Evolutionary conservation across 2,888 invertebrate species (phyloP).

Genomic region (Torymus aiolomorphi): DNA sequence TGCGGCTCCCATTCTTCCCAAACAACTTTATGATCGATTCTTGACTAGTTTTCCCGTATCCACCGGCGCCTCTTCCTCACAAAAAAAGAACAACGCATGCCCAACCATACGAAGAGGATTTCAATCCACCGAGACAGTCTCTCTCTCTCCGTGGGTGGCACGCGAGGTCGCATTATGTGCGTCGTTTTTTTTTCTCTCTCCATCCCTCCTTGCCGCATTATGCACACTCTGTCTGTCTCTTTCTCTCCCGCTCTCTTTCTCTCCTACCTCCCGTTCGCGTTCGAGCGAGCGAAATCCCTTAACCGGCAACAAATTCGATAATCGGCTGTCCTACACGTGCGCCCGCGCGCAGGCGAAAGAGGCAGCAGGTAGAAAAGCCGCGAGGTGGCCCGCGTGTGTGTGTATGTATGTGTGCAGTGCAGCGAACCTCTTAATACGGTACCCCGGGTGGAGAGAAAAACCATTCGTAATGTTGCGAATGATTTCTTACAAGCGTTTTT

Average conservation of each 20-base stretch:
- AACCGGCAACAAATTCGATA: constrained; percentile 61
- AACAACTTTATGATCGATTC: constrained; percentile 22
- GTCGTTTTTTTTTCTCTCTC: constrained; percentile 19
- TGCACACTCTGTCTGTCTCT: constrained; percentile 25
- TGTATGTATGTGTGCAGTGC: not conserved
- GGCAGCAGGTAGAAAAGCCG: constrained; percentile 19
- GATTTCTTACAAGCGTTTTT: no score
- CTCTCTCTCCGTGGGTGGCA: not conserved
- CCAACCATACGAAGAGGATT: constrained; percentile 20
- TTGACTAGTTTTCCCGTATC: constrained; percentile 15
- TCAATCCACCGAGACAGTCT: constrained; percentile 18
- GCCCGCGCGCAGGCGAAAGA: not conserved
- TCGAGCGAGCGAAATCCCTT: constrained; percentile 59
- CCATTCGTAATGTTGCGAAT: no score
- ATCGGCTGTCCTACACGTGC: constrained; percentile 50
- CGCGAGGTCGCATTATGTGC: constrained; percentile 33
- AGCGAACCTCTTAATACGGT: constrained; percentile 1
- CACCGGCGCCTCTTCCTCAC: not conserved
- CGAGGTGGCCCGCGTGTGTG: not conserved
- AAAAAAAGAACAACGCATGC: constrained; percentile 5
- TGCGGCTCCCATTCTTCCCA: not conserved
- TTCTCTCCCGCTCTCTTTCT: constrained; percentile 15
- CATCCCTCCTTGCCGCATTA: constrained; percentile 20
- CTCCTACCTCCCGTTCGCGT: constrained; percentile 39
- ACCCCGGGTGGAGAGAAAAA: no score